Evolutionary conservation across 2,113 vertebrate species (phyloP).

Genomic region (Salvelinus alpinus): DNA sequence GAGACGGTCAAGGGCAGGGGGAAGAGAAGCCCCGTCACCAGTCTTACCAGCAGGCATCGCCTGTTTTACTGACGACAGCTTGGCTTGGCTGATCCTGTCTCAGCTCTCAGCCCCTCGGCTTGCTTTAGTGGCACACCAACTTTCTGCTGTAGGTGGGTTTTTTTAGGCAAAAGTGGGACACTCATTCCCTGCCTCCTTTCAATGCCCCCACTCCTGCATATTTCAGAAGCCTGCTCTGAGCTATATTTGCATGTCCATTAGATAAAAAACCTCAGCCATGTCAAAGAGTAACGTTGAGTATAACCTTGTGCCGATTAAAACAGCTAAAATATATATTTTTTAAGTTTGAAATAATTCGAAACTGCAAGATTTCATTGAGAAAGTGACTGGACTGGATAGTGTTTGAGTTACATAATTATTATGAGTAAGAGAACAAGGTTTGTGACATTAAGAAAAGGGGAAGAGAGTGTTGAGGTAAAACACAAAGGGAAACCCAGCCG

Average conservation of each 20-base stretch:
- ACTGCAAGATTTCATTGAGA: constrained; percentile 21
- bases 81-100: constrained; percentile 31
- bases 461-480: no score
- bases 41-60: constrained; percentile 50
- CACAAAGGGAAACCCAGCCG: no score
- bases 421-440: no score
- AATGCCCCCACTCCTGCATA: constrained; percentile 38
- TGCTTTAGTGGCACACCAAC: constrained; percentile 52
- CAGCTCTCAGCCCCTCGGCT: constrained; percentile 37
- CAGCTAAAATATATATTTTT: not conserved
- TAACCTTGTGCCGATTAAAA: constrained; percentile 49
- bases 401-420: no score
- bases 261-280: constrained; percentile 40
- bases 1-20: constrained; percentile 35
- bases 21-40: constrained; percentile 46
- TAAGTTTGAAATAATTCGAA: constrained; percentile 1
- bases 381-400: not conserved
- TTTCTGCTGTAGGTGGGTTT: constrained; percentile 53
- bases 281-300: constrained; percentile 26
- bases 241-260: constrained; percentile 31
- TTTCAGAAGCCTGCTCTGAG: constrained; percentile 35
- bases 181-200: constrained; percentile 26
- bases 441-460: not conserved
- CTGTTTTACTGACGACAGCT: constrained; percentile 54
- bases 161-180: constrained; percentile 50